Evolutionary conservation across 2,888 invertebrate genomes (phyloP).

Genomic region (Digitonthophagus gazella): DNA sequence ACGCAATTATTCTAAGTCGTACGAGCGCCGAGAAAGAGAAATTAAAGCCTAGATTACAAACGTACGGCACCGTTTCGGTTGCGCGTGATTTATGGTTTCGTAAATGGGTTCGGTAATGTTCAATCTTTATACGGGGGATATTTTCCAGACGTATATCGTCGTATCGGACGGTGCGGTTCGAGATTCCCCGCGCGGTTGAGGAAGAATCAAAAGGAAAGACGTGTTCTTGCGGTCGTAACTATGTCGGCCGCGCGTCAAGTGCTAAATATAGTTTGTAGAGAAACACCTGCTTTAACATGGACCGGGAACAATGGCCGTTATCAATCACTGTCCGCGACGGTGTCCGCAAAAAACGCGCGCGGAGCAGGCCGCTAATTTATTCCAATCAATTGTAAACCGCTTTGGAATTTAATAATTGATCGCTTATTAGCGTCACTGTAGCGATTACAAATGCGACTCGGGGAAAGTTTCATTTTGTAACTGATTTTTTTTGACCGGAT

Average conservation of each 20-base stretch:
- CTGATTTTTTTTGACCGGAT: background rate
- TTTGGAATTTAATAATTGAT: background rate
- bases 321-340: background rate
- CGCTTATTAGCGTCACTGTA: background rate
- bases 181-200: too few species aligned
- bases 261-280: background rate
- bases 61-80: background rate
- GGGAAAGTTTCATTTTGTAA: background rate
- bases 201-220: background rate
- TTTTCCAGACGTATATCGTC: background rate
- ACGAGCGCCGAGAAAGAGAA: background rate
- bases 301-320: background rate
- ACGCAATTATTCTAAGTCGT: constrained; percentile 17
- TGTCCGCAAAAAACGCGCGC: background rate
- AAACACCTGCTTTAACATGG: background rate
- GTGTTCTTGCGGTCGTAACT: background rate
- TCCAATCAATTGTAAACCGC: background rate
- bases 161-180: background rate
- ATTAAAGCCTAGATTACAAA: background rate
- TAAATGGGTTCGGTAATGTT: background rate
- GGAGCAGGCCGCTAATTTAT: background rate
- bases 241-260: background rate
- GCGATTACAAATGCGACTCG: background rate
- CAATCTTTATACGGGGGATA: background rate
- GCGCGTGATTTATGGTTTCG: background rate